Evolutionary conservation across 1,140 invertebrate genomes (phyloP).

Genomic region (Heliconius hewitsoni): DNA sequence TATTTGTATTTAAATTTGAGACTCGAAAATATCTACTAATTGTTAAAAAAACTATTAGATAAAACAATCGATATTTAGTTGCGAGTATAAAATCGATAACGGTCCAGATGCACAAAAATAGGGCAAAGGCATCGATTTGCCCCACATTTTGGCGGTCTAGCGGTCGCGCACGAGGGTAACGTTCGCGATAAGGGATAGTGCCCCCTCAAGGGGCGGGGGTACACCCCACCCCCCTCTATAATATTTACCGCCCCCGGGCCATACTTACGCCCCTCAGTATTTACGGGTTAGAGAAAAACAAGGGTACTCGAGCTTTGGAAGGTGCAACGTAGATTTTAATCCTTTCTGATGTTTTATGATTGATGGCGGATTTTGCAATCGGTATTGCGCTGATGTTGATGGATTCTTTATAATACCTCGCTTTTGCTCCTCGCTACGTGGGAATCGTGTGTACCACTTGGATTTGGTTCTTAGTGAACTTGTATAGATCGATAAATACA

Average conservation of each 20-base stretch:
- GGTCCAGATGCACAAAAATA: slow-evolving; percentile 81
- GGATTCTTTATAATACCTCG: slow-evolving; percentile 71
- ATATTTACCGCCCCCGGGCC: slow-evolving; percentile 80
- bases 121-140: slow-evolving; percentile 79
- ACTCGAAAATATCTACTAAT: neutral
- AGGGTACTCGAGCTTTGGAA: slow-evolving; percentile 79
- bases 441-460: slow-evolving; percentile 54
- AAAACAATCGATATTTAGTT: slow-evolving; percentile 53
- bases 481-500: slow-evolving; percentile 42
- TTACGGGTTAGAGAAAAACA: slow-evolving; percentile 81
- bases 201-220: slow-evolving; percentile 62
- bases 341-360: slow-evolving; percentile 81
- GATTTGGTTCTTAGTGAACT: slow-evolving; percentile 54
- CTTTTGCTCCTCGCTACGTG: slow-evolving; percentile 44
- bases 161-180: slow-evolving; percentile 78
- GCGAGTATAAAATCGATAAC: slow-evolving; percentile 72
- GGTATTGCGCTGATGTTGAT: slow-evolving; percentile 76
- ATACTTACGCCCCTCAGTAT: slow-evolving; percentile 81
- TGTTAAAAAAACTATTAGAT: neutral
- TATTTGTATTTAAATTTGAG: neutral
- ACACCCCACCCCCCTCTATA: slow-evolving; percentile 70
- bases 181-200: slow-evolving; percentile 80
- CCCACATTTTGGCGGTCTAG: slow-evolving; percentile 78
- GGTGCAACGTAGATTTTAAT: slow-evolving; percentile 82
- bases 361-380: slow-evolving; percentile 79